Conservation (phyloP, 2,888 invertebrate species). For the Nemapogon koenigi region DNA sequence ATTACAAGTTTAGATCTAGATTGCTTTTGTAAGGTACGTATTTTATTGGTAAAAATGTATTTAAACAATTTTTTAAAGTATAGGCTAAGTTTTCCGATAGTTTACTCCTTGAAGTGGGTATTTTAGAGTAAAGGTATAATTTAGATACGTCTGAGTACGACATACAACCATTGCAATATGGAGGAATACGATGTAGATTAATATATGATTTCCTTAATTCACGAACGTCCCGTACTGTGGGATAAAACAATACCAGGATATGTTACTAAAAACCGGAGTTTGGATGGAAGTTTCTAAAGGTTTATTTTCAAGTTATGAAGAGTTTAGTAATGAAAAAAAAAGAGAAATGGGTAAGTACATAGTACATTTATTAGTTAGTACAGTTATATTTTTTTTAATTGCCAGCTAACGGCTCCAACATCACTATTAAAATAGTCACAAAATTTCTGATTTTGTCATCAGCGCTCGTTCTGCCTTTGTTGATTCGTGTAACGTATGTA, state of each 20-base stretch:
- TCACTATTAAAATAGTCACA: conserved; percentile 12
- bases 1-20: too few relatives aligned
- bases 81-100: too few relatives aligned
- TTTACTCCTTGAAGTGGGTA: too few relatives aligned
- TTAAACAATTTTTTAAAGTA: too few relatives aligned
- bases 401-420: conserved; percentile 6
- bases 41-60: too few relatives aligned
- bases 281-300: conserved; percentile 11
- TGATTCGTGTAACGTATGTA: conserved; percentile 4
- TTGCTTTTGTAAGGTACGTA: too few relatives aligned
- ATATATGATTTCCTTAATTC: conserved; percentile 12
- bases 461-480: conserved; percentile 7
- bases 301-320: conserved; percentile 10
- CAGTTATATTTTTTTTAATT: conserved; percentile 1
- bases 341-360: conserved; percentile 4
- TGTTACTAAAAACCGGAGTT: conserved; percentile 8
- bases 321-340: conserved; percentile 10
- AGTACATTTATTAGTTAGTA: conserved; percentile 1
- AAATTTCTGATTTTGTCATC: conserved; percentile 9
- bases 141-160: too few relatives aligned
- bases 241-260: conserved; percentile 13
- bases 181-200: conserved; percentile 12
- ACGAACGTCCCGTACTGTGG: conserved; percentile 14
- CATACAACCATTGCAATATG: too few relatives aligned
- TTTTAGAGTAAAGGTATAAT: too few relatives aligned